Evolutionary conservation across 2,797 vertebrate species (phyloP).

Genomic region (Rhinoraja longicauda): DNA sequence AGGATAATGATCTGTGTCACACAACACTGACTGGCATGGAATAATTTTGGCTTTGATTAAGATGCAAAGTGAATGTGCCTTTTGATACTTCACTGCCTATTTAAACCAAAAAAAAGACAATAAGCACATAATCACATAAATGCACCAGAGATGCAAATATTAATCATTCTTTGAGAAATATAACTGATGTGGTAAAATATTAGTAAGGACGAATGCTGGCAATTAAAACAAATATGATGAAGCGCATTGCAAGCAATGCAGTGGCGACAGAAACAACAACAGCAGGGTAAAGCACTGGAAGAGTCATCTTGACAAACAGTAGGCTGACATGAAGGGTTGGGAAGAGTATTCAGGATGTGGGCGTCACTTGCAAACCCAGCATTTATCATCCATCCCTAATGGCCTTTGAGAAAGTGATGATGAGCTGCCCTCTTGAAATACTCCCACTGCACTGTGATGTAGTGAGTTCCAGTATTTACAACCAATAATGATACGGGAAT

Average conservation of each 20-base stretch:
- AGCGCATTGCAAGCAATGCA: neutral
- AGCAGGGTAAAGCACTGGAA: neutral
- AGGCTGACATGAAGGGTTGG: neutral
- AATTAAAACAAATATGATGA: constrained; percentile 1
- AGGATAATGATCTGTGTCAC: neutral
- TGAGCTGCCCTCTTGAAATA: too few species aligned
- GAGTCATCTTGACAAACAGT: neutral
- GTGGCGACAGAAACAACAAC: neutral
- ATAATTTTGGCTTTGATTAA: constrained; percentile 26
- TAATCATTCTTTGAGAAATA: constrained; percentile 22
- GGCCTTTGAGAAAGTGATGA: too few species aligned
- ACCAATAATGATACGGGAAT: too few species aligned
- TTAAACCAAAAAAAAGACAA: constrained; percentile 22
- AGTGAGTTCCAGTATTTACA: too few species aligned
- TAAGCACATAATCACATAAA: constrained; percentile 15
- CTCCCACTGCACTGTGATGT: too few species aligned
- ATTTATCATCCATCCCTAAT: too few species aligned
- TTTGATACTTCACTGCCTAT: constrained; percentile 21
- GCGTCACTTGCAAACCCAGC: too few species aligned
- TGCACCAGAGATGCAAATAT: neutral
- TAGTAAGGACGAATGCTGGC: neutral
- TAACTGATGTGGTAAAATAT: neutral
- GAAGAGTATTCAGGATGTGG: too few species aligned
- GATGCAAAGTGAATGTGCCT: constrained; percentile 26
- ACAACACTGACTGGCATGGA: constrained; percentile 15